Percentiles rank a stretch among this genome's conserved stretches.
phyloP scores from a whole-genome alignment of 2,113 vertebrate species.

The Megaceryle torquata region DNA sequence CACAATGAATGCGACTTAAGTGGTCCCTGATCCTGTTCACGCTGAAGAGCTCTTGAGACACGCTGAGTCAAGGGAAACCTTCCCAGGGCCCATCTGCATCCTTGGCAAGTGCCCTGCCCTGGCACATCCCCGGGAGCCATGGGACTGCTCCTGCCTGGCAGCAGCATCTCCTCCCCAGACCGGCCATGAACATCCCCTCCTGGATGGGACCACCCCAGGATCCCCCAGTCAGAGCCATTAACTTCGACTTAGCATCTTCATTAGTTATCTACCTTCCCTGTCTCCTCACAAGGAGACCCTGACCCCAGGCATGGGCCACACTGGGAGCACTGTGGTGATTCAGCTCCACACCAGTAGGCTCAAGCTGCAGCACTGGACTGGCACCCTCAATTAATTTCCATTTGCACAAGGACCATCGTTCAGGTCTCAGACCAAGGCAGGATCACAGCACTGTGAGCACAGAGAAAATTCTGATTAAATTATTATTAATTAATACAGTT shows the following conservation, averaged over 20 bases:
- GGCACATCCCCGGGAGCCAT: fast-evolving
- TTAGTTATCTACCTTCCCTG: neutral
- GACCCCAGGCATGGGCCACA: fast-evolving
- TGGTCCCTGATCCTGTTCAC: neutral
- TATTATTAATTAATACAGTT: neutral
- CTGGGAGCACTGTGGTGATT: neutral
- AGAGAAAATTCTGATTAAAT: neutral
- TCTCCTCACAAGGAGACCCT: neutral
- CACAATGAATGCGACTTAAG: neutral
- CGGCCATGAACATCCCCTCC: fast-evolving
- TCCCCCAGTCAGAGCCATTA: neutral
- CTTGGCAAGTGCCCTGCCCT: neutral
- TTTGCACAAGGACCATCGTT: neutral
- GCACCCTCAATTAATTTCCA: neutral
- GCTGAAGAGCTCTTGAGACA: neutral
- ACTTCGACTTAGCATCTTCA: fast-evolving
- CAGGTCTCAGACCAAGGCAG: neutral
- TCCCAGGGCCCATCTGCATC: neutral
- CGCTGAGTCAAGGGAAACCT: neutral
- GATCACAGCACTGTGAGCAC: neutral
- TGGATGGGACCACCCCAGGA: neutral
- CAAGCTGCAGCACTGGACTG: fast-evolving
- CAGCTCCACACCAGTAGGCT: neutral
- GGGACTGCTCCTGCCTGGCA: fast-evolving
- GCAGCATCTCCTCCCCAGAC: neutral